A percentile compares a stretch with the other conserved stretches of the same genome.
phyloP scores from a whole-genome alignment of 1,140 invertebrate genomes.

The Coenobita brevimanus region DNA sequence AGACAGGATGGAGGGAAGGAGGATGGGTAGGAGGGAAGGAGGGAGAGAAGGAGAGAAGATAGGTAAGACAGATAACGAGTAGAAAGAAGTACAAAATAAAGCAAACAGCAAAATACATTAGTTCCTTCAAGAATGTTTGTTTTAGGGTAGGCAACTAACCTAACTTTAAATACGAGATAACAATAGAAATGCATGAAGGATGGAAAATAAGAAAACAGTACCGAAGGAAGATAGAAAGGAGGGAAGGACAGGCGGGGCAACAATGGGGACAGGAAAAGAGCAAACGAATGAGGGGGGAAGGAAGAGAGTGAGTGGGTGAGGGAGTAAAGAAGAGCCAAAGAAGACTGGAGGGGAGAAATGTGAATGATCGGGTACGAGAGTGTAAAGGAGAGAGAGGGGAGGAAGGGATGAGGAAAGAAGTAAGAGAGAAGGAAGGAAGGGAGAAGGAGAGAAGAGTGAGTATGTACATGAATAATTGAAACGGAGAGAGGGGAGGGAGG shows the following conservation, averaged over 20 bases:
- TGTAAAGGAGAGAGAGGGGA: not conserved
- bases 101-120: too few species aligned
- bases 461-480: too few species aligned
- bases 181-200: too few species aligned
- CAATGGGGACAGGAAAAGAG: not conserved
- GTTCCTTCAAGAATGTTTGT: too few species aligned
- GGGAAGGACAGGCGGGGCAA: not conserved
- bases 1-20: not conserved
- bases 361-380: not conserved
- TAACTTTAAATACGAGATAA: too few species aligned
- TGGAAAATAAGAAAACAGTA: too few species aligned
- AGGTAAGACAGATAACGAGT: too few species aligned
- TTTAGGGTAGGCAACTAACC: too few species aligned
- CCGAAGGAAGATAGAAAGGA: not conserved
- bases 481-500: too few species aligned
- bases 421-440: not conserved
- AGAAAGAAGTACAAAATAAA: too few species aligned
- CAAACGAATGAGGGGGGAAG: not conserved
- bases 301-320: not conserved
- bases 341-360: not conserved
- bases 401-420: not conserved
- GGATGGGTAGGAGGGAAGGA: not conserved
- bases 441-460: not conserved
- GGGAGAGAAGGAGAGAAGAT: not conserved
- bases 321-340: not conserved